Base-by-base conservation (phyloP, 2,888 invertebrate species). In the Masnerella sp. region DNA sequence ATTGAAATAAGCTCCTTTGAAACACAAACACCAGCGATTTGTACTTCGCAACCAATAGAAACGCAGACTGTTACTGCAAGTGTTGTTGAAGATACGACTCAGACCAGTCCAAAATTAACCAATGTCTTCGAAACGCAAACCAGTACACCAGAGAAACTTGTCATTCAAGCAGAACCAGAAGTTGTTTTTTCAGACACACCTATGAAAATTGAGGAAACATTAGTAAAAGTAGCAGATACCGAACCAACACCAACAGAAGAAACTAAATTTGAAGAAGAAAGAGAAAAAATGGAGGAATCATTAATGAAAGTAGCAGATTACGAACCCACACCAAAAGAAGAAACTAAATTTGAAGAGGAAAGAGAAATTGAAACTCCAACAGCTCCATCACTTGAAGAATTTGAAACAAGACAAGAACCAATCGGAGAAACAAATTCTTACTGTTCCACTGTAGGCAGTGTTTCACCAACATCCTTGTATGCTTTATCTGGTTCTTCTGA, bases 91-190 rank as follows among this genome's bases (percentile, higher is more conserved):
- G 72, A 74, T 51, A 65, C 61, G 11, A 76, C 76, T 12, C 83
- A 84, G 73, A 86, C 86, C 0, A 84, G 82, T 65, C 84, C 84
- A 2, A 56, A 70, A 3, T 30, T 32, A 20, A 51, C 68, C 2
- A 62, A 75, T 22, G 59, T 74, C 11, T 76, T 74, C 0, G 75
- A 74, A 34, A 74, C 72, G 8, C 69, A 73, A 52, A 62, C 56
- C 5, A 73, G 22, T 62, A 34, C 11, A 25, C 18, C 34, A 40
- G 38, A 12, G 40, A 45, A n/a, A 15, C 2, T 42, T 25, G 8
- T 30, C 30, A 20, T 20, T 7, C 3, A 14, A 42, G 20, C 15
- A 42, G 4, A 7, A 17, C 11, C 12, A 14, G 32, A 54, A 40
- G 11, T 11, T 28, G 9, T 14, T 14, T 2, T 15, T 43, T 3